Base-by-base conservation (phyloP, 2,888 invertebrate genomes). In the Sarcophaga subvicina region DNA sequence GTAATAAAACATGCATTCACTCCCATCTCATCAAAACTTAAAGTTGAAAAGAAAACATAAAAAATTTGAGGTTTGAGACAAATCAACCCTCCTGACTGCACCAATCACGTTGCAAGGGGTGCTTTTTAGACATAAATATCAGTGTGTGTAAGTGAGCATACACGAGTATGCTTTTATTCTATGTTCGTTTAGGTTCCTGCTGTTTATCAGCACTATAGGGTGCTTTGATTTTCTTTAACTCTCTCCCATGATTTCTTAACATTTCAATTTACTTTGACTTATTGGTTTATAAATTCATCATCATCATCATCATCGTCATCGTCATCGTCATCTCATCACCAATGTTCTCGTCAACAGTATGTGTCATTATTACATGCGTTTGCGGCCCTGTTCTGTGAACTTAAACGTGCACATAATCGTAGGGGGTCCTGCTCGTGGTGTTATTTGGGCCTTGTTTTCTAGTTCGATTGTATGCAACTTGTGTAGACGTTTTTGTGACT, bases 81-180 rank as follows among this genome's bases (percentile, higher is more conserved):
- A 54, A 54, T 54, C 54, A 54, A 54, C 54, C 91, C 91, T 88
- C 91, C 91, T 22, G 86, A 72, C 88, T 87, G 89, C 91, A 92
- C 91, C 91, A 91, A 91, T 91, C 91, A 91, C 91, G 90, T 80
- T 90, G 87, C 87, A 86, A 89, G 90, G 91, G 92, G 91, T 91
- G 91, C 91, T 87, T 78, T 85, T 75, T 54, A 12, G 20, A 66
- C 27, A 45, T 71, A 45, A 12, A 2, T 25, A 70, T 37, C 37
- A 10, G 2, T 69, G 47, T 59, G 37, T 20, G 60, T 54, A 14
- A 49, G 10, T 66, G 64, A 66, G 25, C 22, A 6, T 25, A 70
- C 60, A 49, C 62, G 60, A 71, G 76, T 76, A 66, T 64, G 22
- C 73, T 71, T n/a, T 27, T 72, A 25, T 22, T 75, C 37, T 79